Conservation (phyloP, 2,797 vertebrate species). For the Manis javanica region DNA sequence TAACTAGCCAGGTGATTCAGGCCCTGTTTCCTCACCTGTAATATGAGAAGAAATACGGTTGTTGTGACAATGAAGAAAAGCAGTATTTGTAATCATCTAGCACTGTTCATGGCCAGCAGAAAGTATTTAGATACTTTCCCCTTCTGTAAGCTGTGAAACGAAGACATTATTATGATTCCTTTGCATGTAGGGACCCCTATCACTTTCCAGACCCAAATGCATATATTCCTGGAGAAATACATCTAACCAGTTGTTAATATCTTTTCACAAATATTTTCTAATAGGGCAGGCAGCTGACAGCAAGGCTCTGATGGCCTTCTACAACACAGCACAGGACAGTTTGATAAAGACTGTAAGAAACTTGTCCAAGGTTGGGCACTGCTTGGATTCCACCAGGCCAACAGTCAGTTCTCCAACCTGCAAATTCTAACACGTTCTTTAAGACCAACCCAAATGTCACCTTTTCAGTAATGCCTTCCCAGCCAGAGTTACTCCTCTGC, state of each 20-base stretch:
- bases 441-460: neutral
- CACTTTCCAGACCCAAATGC: neutral
- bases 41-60: neutral
- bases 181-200: neutral
- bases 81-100: neutral
- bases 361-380: neutral
- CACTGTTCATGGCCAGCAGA: neutral
- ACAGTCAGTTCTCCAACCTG: neutral
- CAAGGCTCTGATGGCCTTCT: neutral
- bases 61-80: neutral
- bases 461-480: neutral
- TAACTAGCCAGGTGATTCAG: neutral
- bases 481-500: neutral
- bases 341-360: neutral
- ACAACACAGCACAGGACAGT: neutral
- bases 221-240: neutral
- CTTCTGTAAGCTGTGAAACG: neutral
- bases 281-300: neutral
- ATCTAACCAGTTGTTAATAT: neutral
- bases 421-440: neutral
- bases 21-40: neutral
- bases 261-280: neutral
- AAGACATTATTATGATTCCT: neutral
- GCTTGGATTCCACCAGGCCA: neutral
- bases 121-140: neutral